Conservation (phyloP, 2,888 invertebrate genomes). For the Phymatocera aterrima region DNA sequence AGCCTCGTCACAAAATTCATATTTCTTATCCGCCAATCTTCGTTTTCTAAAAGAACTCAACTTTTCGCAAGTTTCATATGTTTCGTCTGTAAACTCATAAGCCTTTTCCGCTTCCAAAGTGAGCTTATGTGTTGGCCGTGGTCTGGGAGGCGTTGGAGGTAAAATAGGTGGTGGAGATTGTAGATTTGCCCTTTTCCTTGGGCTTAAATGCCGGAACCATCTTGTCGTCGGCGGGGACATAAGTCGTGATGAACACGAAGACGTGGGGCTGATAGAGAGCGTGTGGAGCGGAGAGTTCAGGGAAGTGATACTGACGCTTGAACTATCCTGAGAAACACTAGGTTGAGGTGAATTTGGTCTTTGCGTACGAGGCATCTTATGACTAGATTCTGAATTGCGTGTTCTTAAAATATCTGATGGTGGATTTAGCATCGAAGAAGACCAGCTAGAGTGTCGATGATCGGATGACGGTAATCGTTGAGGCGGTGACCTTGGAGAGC, state of each 20-base stretch:
- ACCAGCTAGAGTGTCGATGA: constrained; percentile 64
- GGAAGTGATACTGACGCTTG: constrained; percentile 61
- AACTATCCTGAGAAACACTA: constrained; percentile 64
- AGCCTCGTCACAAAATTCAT: constrained; percentile 90
- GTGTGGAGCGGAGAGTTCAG: constrained; percentile 68
- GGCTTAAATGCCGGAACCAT: constrained; percentile 64
- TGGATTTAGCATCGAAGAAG: constrained; percentile 66
- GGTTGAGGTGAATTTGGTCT: constrained; percentile 68
- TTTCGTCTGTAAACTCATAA: constrained; percentile 91
- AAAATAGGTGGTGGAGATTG: constrained; percentile 67
- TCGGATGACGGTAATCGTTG: constrained; percentile 70
- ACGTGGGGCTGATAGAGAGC: constrained; percentile 68
- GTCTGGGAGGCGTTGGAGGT: constrained; percentile 61
- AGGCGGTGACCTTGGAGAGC: constrained; percentile 71
- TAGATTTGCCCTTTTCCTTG: constrained; percentile 65
- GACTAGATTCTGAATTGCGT: constrained; percentile 72
- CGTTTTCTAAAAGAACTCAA: constrained; percentile 91
- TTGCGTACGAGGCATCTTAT: constrained; percentile 57
- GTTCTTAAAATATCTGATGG: constrained; percentile 70
- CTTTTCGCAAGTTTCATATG: constrained; percentile 88
- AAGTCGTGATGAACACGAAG: constrained; percentile 68
- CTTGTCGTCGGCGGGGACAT: constrained; percentile 70
- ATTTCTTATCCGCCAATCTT: constrained; percentile 92
- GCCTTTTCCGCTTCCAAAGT: constrained; percentile 81
- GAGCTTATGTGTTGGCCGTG: constrained; percentile 68